Evolutionary conservation across 35 echinoderm and acorn worm genomes (phyloP).

Genomic region (Lytechinus pictus): DNA sequence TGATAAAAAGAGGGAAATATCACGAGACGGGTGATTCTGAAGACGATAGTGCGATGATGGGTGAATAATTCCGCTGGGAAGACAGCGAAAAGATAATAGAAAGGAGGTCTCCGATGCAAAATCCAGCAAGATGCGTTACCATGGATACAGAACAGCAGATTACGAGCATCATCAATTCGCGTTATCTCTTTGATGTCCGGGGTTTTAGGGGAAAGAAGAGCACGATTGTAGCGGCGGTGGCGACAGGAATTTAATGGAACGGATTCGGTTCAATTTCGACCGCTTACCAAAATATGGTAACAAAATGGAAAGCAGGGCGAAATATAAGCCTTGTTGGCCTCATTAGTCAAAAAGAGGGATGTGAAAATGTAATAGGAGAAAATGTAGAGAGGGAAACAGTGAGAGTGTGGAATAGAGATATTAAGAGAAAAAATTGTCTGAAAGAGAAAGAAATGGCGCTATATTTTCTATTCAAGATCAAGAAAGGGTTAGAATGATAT

Average conservation of each 20-base stretch:
- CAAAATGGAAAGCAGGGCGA: neutral
- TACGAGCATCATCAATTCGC: conserved; percentile 44
- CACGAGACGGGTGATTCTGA: neutral
- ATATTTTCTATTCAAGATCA: neutral
- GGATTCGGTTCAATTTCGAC: conserved; percentile 35
- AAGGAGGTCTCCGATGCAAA: conserved; percentile 15
- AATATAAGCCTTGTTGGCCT: conserved; percentile 1
- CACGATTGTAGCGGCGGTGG: neutral
- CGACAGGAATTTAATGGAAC: conserved; percentile 42
- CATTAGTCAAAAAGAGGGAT: neutral
- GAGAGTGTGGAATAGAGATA: neutral
- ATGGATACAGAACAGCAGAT: conserved; percentile 35
- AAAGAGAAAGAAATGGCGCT: neutral
- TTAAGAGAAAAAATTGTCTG: neutral
- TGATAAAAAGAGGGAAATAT: neutral
- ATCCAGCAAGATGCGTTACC: conserved; percentile 5
- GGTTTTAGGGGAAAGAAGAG: neutral
- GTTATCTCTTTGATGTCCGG: conserved; percentile 32
- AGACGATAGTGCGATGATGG: neutral
- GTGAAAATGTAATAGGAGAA: neutral
- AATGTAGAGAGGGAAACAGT: neutral
- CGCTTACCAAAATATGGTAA: conserved; percentile 27
- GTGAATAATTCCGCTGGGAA: conserved; percentile 15
- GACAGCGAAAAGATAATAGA: neutral
- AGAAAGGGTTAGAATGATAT: neutral